phyloP scores from a whole-genome alignment of 2,113 vertebrate genomes.

The Hippocampus guttulatus region DNA sequence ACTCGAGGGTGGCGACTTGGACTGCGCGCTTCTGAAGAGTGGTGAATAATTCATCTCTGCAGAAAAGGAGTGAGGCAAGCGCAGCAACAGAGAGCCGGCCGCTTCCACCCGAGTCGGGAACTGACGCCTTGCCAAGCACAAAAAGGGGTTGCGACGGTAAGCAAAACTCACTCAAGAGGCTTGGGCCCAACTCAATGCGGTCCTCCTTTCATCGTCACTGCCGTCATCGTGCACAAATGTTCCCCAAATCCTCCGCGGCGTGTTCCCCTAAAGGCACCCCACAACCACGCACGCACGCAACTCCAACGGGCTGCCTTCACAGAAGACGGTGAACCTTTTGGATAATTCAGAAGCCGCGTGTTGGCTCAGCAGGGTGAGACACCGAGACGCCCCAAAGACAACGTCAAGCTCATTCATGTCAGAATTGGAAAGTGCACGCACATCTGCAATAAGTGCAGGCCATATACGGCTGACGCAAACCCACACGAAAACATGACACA shows the following conservation, averaged over 20 bases:
- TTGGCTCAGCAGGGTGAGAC: slow-evolving; percentile 29
- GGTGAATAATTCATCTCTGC: slow-evolving; percentile 76
- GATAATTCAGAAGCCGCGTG: slow-evolving; percentile 65
- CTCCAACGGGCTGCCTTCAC: slow-evolving; percentile 20
- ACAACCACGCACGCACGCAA: not conserved
- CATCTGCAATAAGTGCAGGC: slow-evolving; percentile 11
- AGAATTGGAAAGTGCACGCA: not conserved
- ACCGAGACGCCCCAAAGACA: slow-evolving; percentile 23
- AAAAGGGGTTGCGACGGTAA: slow-evolving; percentile 12
- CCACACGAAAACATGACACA: too few relatives aligned
- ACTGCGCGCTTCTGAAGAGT: slow-evolving; percentile 58
- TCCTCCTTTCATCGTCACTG: not conserved
- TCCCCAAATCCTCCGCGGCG: slow-evolving; percentile 5
- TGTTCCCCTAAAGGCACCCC: slow-evolving; percentile 17
- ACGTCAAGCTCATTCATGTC: slow-evolving; percentile 14
- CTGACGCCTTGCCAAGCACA: not conserved
- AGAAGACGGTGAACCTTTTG: slow-evolving; percentile 44
- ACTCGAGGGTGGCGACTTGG: slow-evolving; percentile 55
- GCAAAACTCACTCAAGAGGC: slow-evolving; percentile 7
- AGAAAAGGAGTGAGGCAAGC: slow-evolving; percentile 60
- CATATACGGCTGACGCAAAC: too few relatives aligned
- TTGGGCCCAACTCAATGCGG: not conserved
- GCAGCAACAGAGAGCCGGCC: slow-evolving; percentile 31
- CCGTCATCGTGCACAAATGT: slow-evolving; percentile 31
- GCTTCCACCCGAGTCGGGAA: slow-evolving; percentile 34